Evolutionary conservation across 2,888 invertebrate species (phyloP), one percentile per base, ranked within the genome.

Genomic region (Nemotelus nigrinus): DNA sequence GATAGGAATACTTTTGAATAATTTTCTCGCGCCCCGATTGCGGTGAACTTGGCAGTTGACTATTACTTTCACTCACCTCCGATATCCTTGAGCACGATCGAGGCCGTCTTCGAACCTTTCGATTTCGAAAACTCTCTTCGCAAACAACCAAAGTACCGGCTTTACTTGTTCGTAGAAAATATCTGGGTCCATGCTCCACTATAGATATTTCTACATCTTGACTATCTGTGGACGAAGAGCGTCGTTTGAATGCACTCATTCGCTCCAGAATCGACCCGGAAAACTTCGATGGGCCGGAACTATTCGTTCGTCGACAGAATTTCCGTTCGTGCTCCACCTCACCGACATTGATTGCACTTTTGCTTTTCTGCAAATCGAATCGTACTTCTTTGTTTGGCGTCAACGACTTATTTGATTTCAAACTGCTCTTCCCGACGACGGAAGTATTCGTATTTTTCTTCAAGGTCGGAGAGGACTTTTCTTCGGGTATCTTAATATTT

Each of bases 91-190:
- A 44, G 57, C 76, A 76, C 6, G 76, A 64, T 10, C 82, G 81
- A 5, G 81, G 83, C 25, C 87, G 83, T 5, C 87, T 85, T 6
- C 85, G 82, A 60, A 83, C 81, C 68, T 84, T 82, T 39, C 85
- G 85, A 78, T 83, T 83, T 76, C 80, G 82, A 64, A 88, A 87
- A 83, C 85, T 88, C 76, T 89, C 89, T 77, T 89, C 88, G 75
- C 87, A 86, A 76, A 90, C 87, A 77, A 90, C 85, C 80, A 90
- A 83, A 53, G 89, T 89, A 47, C 90, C 90, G 10, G 90, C 89
- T 79, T 88, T 88, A 82, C 89, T 88, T 48, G 88, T 88, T 81
- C 89, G 85, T 72, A 89, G 85, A 79, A 85, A 88, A 81, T 90
- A 90, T 70, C 86, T 86, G 25, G 85, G 85, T 3, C 81, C 80